Conservation (phyloP, 2,797 vertebrate genomes). For the Hylomyscus alleni region DNA sequence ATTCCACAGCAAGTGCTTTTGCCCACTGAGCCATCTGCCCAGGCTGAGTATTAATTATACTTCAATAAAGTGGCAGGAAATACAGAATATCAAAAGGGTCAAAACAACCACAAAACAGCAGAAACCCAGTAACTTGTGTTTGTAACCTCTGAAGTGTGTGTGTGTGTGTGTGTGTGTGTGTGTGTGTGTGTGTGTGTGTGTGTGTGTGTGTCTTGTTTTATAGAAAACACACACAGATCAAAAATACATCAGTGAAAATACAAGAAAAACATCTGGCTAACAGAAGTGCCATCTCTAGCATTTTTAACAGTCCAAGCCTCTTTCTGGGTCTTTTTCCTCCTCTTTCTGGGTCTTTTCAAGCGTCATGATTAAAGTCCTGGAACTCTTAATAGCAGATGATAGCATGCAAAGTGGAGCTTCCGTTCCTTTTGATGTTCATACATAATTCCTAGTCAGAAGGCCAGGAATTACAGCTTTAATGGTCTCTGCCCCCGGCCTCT, state of each 20-base stretch:
- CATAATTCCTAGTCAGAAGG: not conserved
- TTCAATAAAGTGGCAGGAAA: not conserved
- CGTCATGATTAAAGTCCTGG: conserved; percentile 55
- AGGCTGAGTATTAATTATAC: not conserved
- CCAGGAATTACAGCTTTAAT: not conserved
- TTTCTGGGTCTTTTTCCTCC: not conserved
- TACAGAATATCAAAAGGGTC: not conserved
- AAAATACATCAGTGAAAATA: not conserved
- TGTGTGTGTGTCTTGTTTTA: too few species aligned
- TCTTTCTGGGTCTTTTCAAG: not conserved
- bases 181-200: too few species aligned
- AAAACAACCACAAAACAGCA: not conserved
- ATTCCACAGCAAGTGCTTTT: not conserved
- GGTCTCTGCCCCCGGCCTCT: not conserved
- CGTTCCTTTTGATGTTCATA: conserved; percentile 63
- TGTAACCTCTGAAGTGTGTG: not conserved
- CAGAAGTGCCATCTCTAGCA: not conserved
- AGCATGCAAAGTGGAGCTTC: not conserved
- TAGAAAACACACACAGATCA: fast-evolving
- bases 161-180: not conserved
- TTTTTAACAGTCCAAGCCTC: not conserved
- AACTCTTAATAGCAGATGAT: conserved; percentile 38
- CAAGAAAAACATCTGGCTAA: not conserved
- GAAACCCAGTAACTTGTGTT: not conserved
- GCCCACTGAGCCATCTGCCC: not conserved